A percentile compares a stretch with the other conserved stretches of the same genome.
These are phyloP conservation scores for Girardinichthys multiradiatus DNA, from an alignment of 2,113 vertebrate species.

Conservation along the genomic window DNA sequence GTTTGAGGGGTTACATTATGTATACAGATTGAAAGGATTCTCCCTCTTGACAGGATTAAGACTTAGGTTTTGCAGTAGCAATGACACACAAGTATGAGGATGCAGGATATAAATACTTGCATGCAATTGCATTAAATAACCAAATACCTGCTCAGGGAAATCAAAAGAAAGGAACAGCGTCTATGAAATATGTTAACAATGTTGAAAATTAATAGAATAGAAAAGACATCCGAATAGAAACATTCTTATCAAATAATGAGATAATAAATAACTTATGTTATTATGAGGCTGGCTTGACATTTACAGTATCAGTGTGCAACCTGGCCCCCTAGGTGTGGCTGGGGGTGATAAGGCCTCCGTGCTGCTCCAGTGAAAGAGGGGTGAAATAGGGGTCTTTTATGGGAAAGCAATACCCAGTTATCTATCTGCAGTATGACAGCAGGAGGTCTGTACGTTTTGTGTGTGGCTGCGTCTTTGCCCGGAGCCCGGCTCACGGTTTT, in stretches of 20 bases:
- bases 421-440: constrained; percentile 69
- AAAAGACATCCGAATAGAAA: constrained; percentile 79
- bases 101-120: constrained; percentile 63
- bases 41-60: constrained; percentile 73
- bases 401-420: constrained; percentile 75
- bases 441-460: constrained; percentile 52
- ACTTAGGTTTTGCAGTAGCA: constrained; percentile 50
- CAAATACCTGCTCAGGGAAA: constrained; percentile 61
- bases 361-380: constrained; percentile 71
- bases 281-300: constrained; percentile 78
- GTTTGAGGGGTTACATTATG: constrained; percentile 68
- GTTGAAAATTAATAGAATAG: constrained; percentile 78
- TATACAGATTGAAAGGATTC: constrained; percentile 73
- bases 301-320: constrained; percentile 77
- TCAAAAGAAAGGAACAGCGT: constrained; percentile 67
- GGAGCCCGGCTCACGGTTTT: constrained; percentile 42
- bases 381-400: constrained; percentile 79
- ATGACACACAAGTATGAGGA: constrained; percentile 47
- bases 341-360: constrained; percentile 74
- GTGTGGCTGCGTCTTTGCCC: constrained; percentile 46
- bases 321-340: constrained; percentile 71
- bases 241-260: constrained; percentile 85
- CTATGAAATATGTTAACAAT: constrained; percentile 78
- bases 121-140: constrained; percentile 73
- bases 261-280: constrained; percentile 87